These are phyloP conservation scores for Phytoseiulus persimilis DNA, from an alignment of 2,888 invertebrate genomes.

Conservation along the genomic window DNA sequence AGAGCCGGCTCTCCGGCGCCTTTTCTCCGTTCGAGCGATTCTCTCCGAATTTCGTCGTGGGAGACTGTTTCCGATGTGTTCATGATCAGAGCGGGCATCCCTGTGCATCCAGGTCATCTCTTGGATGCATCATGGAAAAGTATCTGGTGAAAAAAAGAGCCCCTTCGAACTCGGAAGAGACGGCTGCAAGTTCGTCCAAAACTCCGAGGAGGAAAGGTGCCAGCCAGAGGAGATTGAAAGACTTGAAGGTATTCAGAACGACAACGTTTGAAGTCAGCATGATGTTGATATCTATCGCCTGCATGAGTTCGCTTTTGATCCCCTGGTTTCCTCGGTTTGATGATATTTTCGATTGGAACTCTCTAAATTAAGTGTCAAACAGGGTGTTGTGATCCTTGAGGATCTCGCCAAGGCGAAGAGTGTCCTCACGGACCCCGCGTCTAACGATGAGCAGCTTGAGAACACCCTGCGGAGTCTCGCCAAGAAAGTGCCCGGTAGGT, in stretches of 20 bases:
- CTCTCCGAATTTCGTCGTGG: neutral
- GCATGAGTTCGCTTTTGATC: no score
- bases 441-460: constrained; percentile 7
- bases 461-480: constrained; percentile 7
- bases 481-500: constrained; percentile 1
- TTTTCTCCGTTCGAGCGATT: no score
- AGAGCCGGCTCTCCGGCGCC: no score
- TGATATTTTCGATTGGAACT: neutral
- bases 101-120: neutral
- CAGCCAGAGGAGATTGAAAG: neutral
- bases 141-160: neutral
- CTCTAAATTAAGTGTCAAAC: neutral
- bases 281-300: no score
- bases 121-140: neutral
- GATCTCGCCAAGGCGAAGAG: neutral
- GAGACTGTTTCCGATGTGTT: neutral
- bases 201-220: neutral
- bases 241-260: neutral
- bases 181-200: neutral
- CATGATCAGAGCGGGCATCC: neutral
- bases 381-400: constrained; percentile 34
- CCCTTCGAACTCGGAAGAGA: neutral
- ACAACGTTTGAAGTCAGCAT: neutral
- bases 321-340: neutral
- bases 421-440: neutral